A percentile compares a stretch with the other conserved stretches of the same genome.
These are phyloP conservation scores for Psittacus erithacus DNA, from an alignment of 2,113 vertebrate species.

Conservation along the genomic window DNA sequence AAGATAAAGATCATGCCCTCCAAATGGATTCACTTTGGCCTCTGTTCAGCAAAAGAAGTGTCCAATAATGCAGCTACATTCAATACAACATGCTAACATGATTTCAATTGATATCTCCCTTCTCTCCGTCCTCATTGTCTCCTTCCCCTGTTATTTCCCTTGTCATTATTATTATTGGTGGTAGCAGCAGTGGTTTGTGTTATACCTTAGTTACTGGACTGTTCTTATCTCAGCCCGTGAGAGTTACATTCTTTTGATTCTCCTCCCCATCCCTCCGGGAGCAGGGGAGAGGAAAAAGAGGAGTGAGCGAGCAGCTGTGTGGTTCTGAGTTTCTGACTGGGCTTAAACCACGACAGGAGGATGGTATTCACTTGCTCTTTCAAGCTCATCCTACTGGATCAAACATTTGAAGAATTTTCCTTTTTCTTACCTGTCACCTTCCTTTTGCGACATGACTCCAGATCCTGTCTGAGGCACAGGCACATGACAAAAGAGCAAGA, in stretches of 20 bases:
- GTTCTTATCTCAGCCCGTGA: too few species aligned
- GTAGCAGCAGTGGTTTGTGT: too few species aligned
- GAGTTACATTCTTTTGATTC: too few species aligned
- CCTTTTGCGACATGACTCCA: background rate
- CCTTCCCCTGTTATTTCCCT: too few species aligned
- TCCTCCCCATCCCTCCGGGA: too few species aligned
- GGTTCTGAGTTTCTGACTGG: too few species aligned
- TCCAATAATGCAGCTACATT: background rate
- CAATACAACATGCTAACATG: background rate
- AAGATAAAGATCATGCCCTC: background rate
- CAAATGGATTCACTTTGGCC: background rate
- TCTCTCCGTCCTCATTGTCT: background rate
- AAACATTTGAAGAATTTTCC: background rate
- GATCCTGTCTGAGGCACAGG: background rate
- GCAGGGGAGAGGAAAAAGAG: too few species aligned
- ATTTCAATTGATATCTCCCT: background rate
- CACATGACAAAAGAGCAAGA: background rate
- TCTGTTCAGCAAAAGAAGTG: background rate
- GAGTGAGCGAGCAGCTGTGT: too few species aligned
- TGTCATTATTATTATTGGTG: too few species aligned
- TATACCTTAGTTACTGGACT: too few species aligned
- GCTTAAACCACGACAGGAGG: background rate
- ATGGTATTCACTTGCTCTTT: background rate
- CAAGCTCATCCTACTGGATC: background rate
- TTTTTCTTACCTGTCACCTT: background rate